These are phyloP conservation scores for Tokudaia tokunoshimensis DNA, from an alignment of 2,797 vertebrate genomes.

Conservation along the genomic window DNA sequence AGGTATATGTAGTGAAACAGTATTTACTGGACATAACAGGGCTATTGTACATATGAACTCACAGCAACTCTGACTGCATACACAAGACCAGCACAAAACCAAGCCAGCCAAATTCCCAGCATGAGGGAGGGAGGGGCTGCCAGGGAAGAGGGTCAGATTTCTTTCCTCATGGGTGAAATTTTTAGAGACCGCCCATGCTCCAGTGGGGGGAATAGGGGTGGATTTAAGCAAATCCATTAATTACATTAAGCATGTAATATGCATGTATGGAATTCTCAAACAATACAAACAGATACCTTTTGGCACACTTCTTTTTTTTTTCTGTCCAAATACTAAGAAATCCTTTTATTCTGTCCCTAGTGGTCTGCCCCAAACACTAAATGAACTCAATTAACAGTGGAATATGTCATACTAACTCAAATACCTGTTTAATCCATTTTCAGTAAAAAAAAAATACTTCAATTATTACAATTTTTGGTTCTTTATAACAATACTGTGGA, in stretches of 20 bases:
- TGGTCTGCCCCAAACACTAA: neutral
- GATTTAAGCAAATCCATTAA: too few relatives aligned
- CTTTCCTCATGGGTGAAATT: neutral
- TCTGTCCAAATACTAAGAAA: neutral
- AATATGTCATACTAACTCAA: neutral
- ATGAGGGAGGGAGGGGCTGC: neutral
- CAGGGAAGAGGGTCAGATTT: neutral
- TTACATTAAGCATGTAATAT: neutral
- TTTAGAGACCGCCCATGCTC: neutral
- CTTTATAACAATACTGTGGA: neutral
- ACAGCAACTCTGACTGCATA: neutral
- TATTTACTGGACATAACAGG: neutral
- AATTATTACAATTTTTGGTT: slow-evolving; percentile 23
- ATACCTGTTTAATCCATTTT: slow-evolving; percentile 20
- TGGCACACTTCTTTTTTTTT: neutral
- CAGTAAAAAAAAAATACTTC: neutral
- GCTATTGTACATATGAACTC: neutral
- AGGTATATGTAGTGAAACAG: neutral
- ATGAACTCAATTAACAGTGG: neutral
- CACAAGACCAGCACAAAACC: neutral
- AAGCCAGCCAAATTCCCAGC: neutral
- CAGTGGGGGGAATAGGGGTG: neutral
- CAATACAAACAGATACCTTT: neutral
- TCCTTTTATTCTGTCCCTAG: neutral
- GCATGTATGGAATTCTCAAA: neutral